Evolutionary conservation across 2,797 vertebrate species (phyloP).

Genomic region (Takifugu ocellatus): DNA sequence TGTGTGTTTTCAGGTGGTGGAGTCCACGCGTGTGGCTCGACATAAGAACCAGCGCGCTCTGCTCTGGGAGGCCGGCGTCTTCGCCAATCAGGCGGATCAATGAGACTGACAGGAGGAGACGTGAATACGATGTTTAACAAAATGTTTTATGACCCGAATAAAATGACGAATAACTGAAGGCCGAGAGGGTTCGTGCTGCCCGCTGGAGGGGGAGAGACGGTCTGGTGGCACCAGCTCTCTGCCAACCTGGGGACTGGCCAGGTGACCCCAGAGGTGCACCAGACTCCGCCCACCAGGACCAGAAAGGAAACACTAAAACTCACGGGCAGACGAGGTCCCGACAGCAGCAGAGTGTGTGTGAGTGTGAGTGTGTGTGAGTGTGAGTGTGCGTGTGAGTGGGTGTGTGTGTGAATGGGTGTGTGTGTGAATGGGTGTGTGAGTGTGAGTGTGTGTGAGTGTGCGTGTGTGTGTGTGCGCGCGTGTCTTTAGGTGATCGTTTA

Average conservation of each 20-base stretch:
- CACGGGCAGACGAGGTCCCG: too few species aligned
- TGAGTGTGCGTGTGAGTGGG: not conserved
- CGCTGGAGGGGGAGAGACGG: too few species aligned
- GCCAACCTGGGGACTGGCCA: too few species aligned
- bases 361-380: not conserved
- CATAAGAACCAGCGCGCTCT: not conserved
- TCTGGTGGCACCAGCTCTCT: too few species aligned
- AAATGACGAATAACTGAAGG: too few species aligned
- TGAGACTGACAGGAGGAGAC: not conserved
- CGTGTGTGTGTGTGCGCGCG: slow-evolving; percentile 16
- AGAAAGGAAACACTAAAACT: too few species aligned
- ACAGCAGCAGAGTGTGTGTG: not conserved
- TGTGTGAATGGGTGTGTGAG: slow-evolving; percentile 2
- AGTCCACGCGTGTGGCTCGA: not conserved
- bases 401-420: slow-evolving; percentile 6
- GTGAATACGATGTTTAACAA: too few species aligned
- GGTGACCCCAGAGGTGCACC: too few species aligned
- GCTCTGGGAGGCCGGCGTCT: not conserved
- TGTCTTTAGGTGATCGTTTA: slow-evolving; percentile 6
- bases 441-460: slow-evolving; percentile 6
- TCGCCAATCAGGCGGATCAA: not conserved
- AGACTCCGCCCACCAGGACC: too few species aligned
- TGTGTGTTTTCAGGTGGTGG: too few species aligned
- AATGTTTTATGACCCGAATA: too few species aligned
- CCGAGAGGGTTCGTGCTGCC: too few species aligned